Evolutionary conservation across 1,140 invertebrate species (phyloP).

Genomic region (Venustaconcha ellipsiformis): DNA sequence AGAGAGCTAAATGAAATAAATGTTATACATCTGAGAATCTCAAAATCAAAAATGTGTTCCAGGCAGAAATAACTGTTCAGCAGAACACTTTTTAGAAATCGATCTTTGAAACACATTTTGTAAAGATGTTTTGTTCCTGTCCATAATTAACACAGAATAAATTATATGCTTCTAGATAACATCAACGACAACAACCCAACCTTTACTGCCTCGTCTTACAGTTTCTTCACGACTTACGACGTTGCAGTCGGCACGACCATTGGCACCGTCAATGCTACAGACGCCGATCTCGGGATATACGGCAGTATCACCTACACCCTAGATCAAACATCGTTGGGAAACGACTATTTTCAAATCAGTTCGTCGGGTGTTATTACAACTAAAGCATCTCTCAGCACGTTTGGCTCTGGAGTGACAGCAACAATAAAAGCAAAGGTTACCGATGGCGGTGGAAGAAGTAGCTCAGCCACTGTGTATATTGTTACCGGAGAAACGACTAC

Average conservation of each 20-base stretch:
- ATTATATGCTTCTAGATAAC: slow-evolving; percentile 9
- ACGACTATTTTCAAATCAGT: slow-evolving; percentile 14
- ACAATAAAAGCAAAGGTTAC: neutral
- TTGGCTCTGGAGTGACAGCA: slow-evolving; percentile 4
- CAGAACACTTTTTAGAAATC: too few species aligned
- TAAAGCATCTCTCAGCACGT: neutral
- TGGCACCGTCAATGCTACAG: slow-evolving; percentile 40
- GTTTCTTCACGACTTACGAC: slow-evolving; percentile 78
- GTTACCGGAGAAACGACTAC: too few species aligned
- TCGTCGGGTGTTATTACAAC: slow-evolving; percentile 3
- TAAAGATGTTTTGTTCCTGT: too few species aligned
- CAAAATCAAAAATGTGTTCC: too few species aligned
- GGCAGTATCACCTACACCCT: slow-evolving; percentile 13
- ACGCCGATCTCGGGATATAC: slow-evolving; percentile 35
- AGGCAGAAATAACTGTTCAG: too few species aligned
- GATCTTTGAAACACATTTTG: too few species aligned
- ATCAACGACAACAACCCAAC: slow-evolving; percentile 60
- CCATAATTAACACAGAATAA: neutral
- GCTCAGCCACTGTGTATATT: too few species aligned
- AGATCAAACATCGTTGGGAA: slow-evolving; percentile 8
- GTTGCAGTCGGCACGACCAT: slow-evolving; percentile 19
- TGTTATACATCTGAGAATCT: too few species aligned
- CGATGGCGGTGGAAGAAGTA: too few species aligned
- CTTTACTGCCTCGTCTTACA: slow-evolving; percentile 38
- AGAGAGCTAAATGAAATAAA: too few species aligned